These are phyloP conservation scores for Lasioglossum lativentre DNA, from an alignment of 2,888 invertebrate species.

Conservation along the genomic window DNA sequence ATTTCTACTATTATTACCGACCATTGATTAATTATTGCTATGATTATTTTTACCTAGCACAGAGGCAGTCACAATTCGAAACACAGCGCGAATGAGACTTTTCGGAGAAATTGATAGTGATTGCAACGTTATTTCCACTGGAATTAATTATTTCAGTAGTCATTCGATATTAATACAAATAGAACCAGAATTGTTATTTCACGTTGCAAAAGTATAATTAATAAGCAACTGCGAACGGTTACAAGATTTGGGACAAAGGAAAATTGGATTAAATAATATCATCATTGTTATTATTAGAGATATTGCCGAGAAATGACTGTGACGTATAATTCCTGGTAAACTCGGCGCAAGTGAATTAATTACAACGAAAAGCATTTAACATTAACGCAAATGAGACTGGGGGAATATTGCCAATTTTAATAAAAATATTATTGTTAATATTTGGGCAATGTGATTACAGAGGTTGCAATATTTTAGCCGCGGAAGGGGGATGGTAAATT, in stretches of 20 bases:
- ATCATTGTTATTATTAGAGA: neutral
- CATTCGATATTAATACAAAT: neutral
- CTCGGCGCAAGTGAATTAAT: neutral
- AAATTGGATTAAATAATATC: neutral
- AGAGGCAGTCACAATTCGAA: neutral
- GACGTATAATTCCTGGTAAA: neutral
- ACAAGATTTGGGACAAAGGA: neutral
- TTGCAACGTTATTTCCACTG: neutral
- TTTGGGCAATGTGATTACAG: neutral
- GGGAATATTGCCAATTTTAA: neutral
- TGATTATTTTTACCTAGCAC: neutral
- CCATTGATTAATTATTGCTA: conserved; percentile 2
- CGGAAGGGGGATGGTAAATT: neutral
- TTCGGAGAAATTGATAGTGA: neutral
- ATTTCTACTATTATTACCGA: neutral
- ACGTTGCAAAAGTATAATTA: neutral
- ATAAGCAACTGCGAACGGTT: neutral
- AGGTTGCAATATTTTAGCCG: neutral
- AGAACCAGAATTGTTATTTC: neutral
- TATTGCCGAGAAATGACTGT: neutral
- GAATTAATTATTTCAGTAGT: neutral
- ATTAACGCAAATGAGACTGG: neutral
- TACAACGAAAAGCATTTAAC: neutral
- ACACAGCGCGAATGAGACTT: neutral
- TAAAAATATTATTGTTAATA: neutral